Percentiles rank a stretch among this genome's conserved stretches.
Conservation (phyloP, 2,888 invertebrate genomes). For the Micropterix aruncella region DNA sequence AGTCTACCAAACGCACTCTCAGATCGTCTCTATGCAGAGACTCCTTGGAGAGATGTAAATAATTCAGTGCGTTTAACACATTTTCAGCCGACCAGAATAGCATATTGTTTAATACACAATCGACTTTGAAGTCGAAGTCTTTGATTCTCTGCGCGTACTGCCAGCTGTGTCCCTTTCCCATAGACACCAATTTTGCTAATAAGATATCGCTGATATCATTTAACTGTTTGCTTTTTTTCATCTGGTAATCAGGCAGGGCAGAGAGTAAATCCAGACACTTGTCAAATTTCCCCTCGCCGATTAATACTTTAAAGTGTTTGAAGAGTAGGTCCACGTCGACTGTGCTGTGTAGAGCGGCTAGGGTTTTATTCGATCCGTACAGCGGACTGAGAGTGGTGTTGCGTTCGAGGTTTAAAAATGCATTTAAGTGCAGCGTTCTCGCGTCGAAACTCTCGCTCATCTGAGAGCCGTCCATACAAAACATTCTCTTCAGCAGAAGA, state of each 20-base stretch:
- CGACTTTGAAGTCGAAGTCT: slow-evolving; percentile 32
- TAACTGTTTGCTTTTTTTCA: slow-evolving; percentile 35
- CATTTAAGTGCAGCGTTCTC: too few species aligned
- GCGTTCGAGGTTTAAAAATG: too few species aligned
- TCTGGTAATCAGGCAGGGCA: slow-evolving; percentile 41
- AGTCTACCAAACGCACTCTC: slow-evolving; percentile 29
- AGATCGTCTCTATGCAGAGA: too few species aligned
- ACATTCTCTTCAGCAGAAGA: too few species aligned
- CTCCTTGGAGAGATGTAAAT: too few species aligned
- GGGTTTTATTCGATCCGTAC: slow-evolving; percentile 40
- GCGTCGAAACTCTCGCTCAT: too few species aligned
- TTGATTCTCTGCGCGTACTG: slow-evolving; percentile 38
- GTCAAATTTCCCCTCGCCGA: slow-evolving; percentile 30
- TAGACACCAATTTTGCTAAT: slow-evolving; percentile 29
- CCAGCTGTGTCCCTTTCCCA: slow-evolving; percentile 15
- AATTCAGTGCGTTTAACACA: slow-evolving; percentile 34
- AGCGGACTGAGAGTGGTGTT: slow-evolving; percentile 37
- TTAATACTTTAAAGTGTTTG: slow-evolving; percentile 29
- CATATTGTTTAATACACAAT: slow-evolving; percentile 38
- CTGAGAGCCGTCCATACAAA: too few species aligned
- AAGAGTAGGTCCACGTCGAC: slow-evolving; percentile 36
- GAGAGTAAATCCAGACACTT: slow-evolving; percentile 39
- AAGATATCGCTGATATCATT: slow-evolving; percentile 42
- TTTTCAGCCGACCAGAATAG: slow-evolving; percentile 41
- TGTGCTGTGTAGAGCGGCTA: slow-evolving; percentile 44